A percentile compares a stretch with the other conserved stretches of the same genome.
Conservation (phyloP, 2,113 vertebrate species). For the Lophura nycthemera region DNA sequence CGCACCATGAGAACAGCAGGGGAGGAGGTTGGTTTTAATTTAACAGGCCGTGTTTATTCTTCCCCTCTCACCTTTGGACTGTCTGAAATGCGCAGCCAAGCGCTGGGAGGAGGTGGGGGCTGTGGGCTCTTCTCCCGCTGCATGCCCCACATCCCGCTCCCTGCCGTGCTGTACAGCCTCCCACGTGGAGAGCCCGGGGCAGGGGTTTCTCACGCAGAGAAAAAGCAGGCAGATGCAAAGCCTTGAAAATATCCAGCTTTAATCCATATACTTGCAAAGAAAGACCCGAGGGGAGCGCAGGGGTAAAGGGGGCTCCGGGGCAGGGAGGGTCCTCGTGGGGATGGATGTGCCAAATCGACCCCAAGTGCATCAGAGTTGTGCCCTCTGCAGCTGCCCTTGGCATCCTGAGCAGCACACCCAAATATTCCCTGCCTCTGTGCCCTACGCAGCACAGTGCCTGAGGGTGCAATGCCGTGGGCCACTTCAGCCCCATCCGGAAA, state of each 20-base stretch:
- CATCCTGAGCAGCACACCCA: background rate
- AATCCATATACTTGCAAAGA: constrained; percentile 46
- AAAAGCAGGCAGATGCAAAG: constrained; percentile 2
- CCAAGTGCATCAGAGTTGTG: background rate
- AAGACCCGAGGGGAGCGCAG: background rate
- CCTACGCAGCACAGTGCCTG: accelerated
- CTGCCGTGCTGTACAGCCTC: background rate
- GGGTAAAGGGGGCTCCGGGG: background rate
- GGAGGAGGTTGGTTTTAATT: constrained; percentile 74
- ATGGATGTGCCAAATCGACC: background rate
- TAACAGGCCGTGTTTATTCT: constrained; percentile 67
- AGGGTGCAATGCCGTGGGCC: background rate
- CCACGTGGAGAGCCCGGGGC: background rate
- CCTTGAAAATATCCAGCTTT: constrained; percentile 53
- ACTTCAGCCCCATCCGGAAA: background rate
- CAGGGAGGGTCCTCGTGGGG: background rate
- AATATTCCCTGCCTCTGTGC: accelerated
- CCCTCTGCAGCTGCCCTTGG: background rate
- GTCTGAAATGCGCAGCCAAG: constrained; percentile 26
- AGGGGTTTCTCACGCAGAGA: constrained; percentile 23
- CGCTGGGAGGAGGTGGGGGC: background rate
- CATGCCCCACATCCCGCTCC: too few species aligned
- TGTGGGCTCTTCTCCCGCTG: background rate
- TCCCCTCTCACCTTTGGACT: constrained; percentile 71
- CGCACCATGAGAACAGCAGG: constrained; percentile 67